Percentiles rank a stretch among this genome's conserved stretches.
Evolutionary conservation across 2,888 invertebrate genomes (phyloP).

Genomic region (Tetheella fluctuosa): DNA sequence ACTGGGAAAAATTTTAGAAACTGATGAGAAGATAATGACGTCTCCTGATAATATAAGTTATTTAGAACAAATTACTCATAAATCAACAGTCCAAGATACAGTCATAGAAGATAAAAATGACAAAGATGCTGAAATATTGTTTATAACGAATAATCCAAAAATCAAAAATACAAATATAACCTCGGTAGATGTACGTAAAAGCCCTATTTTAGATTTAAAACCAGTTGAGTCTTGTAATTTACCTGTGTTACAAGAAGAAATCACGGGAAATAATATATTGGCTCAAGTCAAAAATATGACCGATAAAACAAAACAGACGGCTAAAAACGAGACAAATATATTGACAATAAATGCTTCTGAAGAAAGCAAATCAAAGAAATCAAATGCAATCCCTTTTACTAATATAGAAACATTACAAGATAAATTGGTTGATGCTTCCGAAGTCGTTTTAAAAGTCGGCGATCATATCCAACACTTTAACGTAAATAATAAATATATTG

Average conservation of each 20-base stretch:
- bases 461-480: neutral
- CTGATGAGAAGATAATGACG: conserved; percentile 45
- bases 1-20: conserved; percentile 63
- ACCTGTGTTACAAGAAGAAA: neutral
- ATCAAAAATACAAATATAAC: neutral
- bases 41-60: conserved; percentile 21
- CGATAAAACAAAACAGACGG: neutral
- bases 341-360: neutral
- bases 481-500: neutral
- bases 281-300: neutral
- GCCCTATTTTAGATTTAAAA: neutral
- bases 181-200: conserved; percentile 14
- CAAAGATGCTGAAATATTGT: neutral
- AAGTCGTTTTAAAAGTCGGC: neutral
- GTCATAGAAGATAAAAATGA: neutral
- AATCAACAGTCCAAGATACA: neutral
- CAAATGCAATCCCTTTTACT: neutral
- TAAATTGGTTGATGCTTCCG: neutral
- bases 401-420: neutral
- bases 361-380: neutral
- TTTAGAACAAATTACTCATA: conserved; percentile 3
- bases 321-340: neutral
- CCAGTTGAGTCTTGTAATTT: neutral
- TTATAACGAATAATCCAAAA: conserved; percentile 11
- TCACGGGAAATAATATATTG: neutral